Base-by-base conservation (phyloP, 2,797 vertebrate genomes). In the Takifugu rubripes region DNA sequence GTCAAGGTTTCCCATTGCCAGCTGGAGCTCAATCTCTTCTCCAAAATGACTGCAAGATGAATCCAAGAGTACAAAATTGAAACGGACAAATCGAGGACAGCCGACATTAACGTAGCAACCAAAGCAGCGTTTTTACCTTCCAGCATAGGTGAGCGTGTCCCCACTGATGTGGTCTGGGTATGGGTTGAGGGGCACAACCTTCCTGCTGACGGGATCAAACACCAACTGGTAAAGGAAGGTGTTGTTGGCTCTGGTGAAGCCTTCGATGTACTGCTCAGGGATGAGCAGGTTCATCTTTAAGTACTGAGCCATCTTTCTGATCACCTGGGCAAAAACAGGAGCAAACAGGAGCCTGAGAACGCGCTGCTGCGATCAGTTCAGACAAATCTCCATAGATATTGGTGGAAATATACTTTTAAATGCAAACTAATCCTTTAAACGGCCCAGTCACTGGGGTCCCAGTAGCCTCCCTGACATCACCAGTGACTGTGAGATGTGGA, bases 151-250 rank as follows among this genome's bases (percentile, higher is more conserved):
- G 5, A 99, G 88, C 2, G 89, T 81, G 76, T 88, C 59, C 0
- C 91, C 92, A 72, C 95, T 88, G 3, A 94, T 3, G 59, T 91
- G 86, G 36, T 93, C 90, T 6, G 78, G 88, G 58, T 98, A 99
- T 0, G 91, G 89, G 84, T 97, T 98, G 68, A 99, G 87, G 16
- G 97, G 97, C 52, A 94, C 85, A 5, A 97, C 88, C 78, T 93
- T 94, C 74, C 94, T 93, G 33, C 62, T 70, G 63, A 95, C 10
- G n/a, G 97, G 95, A 79, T 99, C 95, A 71, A 99, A 98, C 70
- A 98, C 94, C 52, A 99, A 83, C 81, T 99, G 97, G 84, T 98
- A 96, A 6, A 98, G 92, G 64, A 99, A 99, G 3, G 97, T 99
- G 84, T 98, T 98, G 61, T 99, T 93, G 78, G 97, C 97, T 73